Percentiles rank a stretch among this genome's conserved stretches.
Evolutionary conservation across 2,113 vertebrate species (phyloP).

Genomic region (Ophiodon elongatus): DNA sequence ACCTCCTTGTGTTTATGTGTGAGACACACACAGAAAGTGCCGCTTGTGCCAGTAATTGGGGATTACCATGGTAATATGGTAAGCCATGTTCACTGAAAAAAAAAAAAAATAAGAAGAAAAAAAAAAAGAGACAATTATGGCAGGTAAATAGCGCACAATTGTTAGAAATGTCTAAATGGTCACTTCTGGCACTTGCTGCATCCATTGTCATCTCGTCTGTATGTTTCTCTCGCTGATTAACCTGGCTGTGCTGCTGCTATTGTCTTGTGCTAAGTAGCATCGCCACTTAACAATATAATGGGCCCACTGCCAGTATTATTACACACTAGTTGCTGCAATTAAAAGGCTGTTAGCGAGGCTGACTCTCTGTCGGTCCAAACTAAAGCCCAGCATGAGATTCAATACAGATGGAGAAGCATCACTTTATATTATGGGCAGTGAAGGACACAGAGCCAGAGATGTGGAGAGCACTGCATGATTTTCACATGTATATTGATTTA

Average conservation of each 20-base stretch:
- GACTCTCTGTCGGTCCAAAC: conserved; percentile 41
- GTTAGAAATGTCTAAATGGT: conserved; percentile 42
- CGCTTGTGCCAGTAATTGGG: conserved; percentile 70
- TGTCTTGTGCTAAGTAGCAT: conserved; percentile 51
- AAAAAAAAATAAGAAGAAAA: conserved; percentile 37
- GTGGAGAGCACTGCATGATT: background rate
- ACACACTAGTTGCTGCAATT: conserved; percentile 47
- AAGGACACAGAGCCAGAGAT: conserved; percentile 26
- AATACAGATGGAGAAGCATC: conserved; percentile 22
- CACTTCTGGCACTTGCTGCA: conserved; percentile 32
- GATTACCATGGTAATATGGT: conserved; percentile 76
- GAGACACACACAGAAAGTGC: conserved; percentile 40
- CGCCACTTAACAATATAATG: conserved; percentile 64
- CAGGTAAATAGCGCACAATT: conserved; percentile 59
- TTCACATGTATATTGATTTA: conserved; percentile 29
- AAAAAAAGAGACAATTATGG: conserved; percentile 56
- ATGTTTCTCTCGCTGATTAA: conserved; percentile 47
- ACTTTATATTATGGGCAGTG: conserved; percentile 4
- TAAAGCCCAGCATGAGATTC: conserved; percentile 10
- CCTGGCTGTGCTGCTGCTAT: conserved; percentile 52
- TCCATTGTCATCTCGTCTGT: conserved; percentile 48
- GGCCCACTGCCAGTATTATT: conserved; percentile 49
- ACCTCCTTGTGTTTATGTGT: conserved; percentile 55
- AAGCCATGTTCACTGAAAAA: conserved; percentile 51
- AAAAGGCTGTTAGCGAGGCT: conserved; percentile 32